Evolutionary conservation across 2,797 vertebrate genomes (phyloP).

Genomic region (Poecilia picta): DNA sequence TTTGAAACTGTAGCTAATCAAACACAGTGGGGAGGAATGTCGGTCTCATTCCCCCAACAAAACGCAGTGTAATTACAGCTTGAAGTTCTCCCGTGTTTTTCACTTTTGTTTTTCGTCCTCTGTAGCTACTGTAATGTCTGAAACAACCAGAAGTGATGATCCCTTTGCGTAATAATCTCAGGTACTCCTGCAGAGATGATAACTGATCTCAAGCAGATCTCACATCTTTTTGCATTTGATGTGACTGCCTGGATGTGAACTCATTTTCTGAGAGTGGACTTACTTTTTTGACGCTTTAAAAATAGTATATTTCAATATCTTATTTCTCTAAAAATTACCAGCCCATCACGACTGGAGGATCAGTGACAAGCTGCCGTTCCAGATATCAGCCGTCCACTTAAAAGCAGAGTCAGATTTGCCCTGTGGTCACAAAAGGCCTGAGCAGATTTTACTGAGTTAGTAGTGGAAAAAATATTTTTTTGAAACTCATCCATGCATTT

Average conservation of each 20-base stretch:
- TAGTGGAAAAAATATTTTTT: neutral
- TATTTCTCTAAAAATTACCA: neutral
- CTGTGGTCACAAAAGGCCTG: neutral
- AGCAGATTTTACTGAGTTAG: neutral
- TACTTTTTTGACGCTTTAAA: neutral
- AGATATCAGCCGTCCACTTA: neutral
- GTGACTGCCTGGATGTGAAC: neutral
- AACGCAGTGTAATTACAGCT: slow-evolving; percentile 46
- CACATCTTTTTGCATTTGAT: neutral
- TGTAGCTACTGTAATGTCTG: neutral
- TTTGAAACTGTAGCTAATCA: slow-evolving; percentile 61
- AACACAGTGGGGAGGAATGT: slow-evolving; percentile 56
- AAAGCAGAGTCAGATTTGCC: neutral
- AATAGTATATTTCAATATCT: neutral
- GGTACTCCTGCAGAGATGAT: neutral
- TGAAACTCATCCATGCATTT: too few species aligned
- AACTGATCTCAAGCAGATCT: neutral
- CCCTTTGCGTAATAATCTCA: neutral
- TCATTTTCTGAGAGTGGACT: neutral
- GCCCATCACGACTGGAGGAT: neutral
- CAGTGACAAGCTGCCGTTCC: neutral
- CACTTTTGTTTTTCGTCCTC: neutral
- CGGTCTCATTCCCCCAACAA: slow-evolving; percentile 26
- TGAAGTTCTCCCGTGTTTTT: slow-evolving; percentile 31
- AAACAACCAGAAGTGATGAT: neutral